Evolutionary conservation across 2,797 vertebrate genomes (phyloP).

Genomic region (Sebastes flavidus): DNA sequence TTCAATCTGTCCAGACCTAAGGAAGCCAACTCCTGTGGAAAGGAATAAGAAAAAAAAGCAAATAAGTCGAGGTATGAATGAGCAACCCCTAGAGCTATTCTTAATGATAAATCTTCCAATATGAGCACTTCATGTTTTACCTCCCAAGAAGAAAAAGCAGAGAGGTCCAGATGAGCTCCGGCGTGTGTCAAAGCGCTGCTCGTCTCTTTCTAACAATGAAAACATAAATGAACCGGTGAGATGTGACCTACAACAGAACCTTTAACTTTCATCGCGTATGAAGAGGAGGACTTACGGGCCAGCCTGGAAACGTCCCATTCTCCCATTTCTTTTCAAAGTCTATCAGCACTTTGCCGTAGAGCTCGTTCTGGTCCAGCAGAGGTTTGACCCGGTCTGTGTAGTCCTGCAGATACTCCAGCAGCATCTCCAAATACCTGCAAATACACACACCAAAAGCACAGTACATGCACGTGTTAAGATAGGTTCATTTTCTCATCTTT

Average conservation of each 20-base stretch:
- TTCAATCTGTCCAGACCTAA: constrained; percentile 97
- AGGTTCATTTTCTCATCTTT: neutral
- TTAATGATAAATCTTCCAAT: rapidly evolving
- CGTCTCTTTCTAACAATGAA: constrained; percentile 90
- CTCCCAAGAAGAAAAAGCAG: constrained; percentile 99
- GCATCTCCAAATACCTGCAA: constrained; percentile 94
- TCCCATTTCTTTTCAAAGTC: constrained; percentile 99
- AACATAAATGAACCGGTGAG: neutral
- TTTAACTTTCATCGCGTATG: rapidly evolving
- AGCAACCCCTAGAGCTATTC: rapidly evolving
- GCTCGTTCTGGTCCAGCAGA: constrained; percentile 95
- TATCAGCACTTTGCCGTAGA: constrained; percentile 92
- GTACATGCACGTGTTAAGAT: neutral
- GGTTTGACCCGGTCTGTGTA: constrained; percentile 97
- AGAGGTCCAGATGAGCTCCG: constrained; percentile 97
- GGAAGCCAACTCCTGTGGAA: constrained; percentile 92
- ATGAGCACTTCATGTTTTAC: constrained; percentile 69
- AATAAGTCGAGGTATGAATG: neutral
- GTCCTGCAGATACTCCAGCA: constrained; percentile 96
- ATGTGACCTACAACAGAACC: rapidly evolving
- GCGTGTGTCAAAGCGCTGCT: constrained; percentile 96
- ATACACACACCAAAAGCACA: neutral
- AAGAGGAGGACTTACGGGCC: constrained; percentile 87
- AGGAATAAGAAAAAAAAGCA: neutral
- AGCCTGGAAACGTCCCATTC: constrained; percentile 93